Evolutionary conservation across 2,797 vertebrate genomes (phyloP).

Genomic region (Chelon labrosus): DNA sequence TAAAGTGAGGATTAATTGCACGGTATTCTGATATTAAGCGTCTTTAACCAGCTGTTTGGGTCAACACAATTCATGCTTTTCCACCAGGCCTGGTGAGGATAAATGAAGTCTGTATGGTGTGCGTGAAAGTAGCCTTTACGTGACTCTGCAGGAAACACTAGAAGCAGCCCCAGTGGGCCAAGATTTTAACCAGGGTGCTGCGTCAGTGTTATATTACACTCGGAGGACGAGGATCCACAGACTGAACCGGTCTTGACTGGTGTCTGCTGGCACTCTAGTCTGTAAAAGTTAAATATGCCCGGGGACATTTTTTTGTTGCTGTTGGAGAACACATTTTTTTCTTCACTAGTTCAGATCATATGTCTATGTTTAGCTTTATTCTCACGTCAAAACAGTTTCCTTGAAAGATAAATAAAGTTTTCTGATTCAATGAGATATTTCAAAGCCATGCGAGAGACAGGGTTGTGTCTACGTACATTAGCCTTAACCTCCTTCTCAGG

Average conservation of each 20-base stretch:
- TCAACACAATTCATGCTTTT: background rate
- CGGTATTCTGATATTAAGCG: conserved; percentile 21
- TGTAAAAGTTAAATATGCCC: background rate
- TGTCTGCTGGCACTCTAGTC: background rate
- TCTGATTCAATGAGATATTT: background rate
- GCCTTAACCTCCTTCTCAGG: background rate
- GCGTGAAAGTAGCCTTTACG: background rate
- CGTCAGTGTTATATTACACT: conserved; percentile 63
- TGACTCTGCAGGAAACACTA: conserved; percentile 12
- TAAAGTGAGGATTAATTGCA: conserved; percentile 45
- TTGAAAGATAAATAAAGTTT: too few relatives aligned
- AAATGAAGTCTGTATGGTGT: conserved; percentile 15
- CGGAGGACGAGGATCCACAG: conserved; percentile 15
- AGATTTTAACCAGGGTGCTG: conserved; percentile 11
- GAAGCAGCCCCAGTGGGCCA: background rate
- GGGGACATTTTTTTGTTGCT: background rate
- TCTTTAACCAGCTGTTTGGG: conserved; percentile 30
- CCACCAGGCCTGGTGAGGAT: background rate
- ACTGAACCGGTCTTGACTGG: conserved; percentile 41
- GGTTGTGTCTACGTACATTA: background rate
- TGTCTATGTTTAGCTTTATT: background rate
- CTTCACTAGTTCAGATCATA: background rate
- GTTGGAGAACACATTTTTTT: background rate
- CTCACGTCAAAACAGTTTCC: too few relatives aligned
- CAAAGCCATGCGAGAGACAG: background rate